Percentiles rank a stretch among this genome's conserved stretches.
phyloP scores from a whole-genome alignment of 2,113 vertebrate genomes.

The Trachemys scripta region DNA sequence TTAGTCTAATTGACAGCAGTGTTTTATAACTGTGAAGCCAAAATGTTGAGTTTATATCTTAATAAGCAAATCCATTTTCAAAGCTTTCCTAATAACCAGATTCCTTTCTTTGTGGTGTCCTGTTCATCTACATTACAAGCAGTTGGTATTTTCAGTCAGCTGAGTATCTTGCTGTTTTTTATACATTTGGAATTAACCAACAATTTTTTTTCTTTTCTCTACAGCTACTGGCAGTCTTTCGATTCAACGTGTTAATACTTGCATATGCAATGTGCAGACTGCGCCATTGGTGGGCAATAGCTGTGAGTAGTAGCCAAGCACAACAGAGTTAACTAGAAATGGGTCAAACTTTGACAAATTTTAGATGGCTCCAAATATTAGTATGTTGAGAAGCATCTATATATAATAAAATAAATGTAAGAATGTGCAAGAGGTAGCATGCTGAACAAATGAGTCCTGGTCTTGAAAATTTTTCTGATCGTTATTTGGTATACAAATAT shows the following conservation, averaged over 20 bases:
- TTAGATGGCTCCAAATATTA: constrained; percentile 1
- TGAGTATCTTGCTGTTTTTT: constrained; percentile 31
- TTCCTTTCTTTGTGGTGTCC: not conserved
- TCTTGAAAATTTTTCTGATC: not conserved
- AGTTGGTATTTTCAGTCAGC: not conserved
- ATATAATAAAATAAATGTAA: not conserved
- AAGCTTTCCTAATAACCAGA: not conserved
- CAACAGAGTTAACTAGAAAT: constrained; percentile 17
- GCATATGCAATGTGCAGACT: constrained; percentile 94
- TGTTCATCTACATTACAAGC: not conserved
- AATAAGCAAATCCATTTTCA: not conserved
- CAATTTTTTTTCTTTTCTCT: constrained; percentile 55
- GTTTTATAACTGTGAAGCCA: not conserved
- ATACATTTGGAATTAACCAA: constrained; percentile 69
- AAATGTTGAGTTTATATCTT: not conserved
- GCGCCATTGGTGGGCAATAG: constrained; percentile 96
- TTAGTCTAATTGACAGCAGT: not conserved
- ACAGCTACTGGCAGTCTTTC: constrained; percentile 93
- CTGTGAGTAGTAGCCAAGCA: constrained; percentile 84
- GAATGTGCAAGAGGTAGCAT: not conserved
- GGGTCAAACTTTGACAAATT: constrained; percentile 1
- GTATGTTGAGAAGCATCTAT: constrained; percentile 38
- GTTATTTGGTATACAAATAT: not conserved
- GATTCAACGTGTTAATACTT: constrained; percentile 92
- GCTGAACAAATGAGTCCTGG: not conserved